Conservation (phyloP, 2,888 invertebrate species). For the Geophilus truncorum region DNA sequence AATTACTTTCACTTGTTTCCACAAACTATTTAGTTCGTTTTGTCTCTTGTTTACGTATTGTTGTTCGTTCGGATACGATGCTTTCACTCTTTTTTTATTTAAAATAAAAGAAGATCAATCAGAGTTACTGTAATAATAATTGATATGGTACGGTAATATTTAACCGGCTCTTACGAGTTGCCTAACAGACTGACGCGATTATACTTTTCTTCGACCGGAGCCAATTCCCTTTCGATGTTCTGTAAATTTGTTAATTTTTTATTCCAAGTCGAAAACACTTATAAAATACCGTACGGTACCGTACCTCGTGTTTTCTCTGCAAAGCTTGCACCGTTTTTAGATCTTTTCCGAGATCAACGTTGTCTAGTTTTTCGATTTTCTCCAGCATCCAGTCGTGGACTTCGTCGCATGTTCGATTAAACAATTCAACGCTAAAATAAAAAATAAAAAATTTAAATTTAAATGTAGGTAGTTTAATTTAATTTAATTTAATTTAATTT, state of each 20-base stretch:
- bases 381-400: slow-evolving; percentile 96
- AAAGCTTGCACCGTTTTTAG: slow-evolving; percentile 84
- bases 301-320: slow-evolving; percentile 80
- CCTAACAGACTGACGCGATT: slow-evolving; percentile 76
- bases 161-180: too few species aligned
- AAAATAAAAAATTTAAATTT: slow-evolving; percentile 9
- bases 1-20: slow-evolving; percentile 81
- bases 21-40: slow-evolving; percentile 76
- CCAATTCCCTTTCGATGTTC: slow-evolving; percentile 84
- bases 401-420: slow-evolving; percentile 93
- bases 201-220: slow-evolving; percentile 91
- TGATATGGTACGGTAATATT: too few species aligned
- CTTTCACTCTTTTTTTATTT: too few species aligned
- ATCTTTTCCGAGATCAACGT: slow-evolving; percentile 65
- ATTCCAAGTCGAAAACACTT: too few species aligned
- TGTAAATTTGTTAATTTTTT: too few species aligned
- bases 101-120: too few species aligned
- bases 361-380: slow-evolving; percentile 82
- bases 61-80: slow-evolving; percentile 84
- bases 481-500: too few species aligned
- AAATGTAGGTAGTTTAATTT: too few species aligned
- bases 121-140: too few species aligned
- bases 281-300: too few species aligned
- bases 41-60: slow-evolving; percentile 78
- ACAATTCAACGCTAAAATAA: slow-evolving; percentile 76